Evolutionary conservation across 2,113 vertebrate species (phyloP), one percentile per base, ranked within the genome.

Genomic region (Xiphophorus hellerii): DNA sequence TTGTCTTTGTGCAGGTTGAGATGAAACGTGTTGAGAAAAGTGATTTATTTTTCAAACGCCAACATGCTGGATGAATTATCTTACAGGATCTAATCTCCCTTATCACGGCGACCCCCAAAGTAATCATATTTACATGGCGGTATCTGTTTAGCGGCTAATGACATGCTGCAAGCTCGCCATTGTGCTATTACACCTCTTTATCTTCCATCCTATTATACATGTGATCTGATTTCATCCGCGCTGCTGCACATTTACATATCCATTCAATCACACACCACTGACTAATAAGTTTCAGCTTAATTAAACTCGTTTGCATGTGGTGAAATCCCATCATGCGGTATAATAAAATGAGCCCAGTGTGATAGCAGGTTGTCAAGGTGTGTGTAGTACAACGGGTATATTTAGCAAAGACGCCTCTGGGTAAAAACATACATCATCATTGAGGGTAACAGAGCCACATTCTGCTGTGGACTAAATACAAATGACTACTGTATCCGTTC

Each of bases 321-420:
- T 78, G 73, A 76, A 82, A 71, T 87, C 80, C 67, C 78, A 67
- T 83, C 84, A 82, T 82, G 89, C 85, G 27, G 80, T 69, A 76
- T 71, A 82, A 89, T 84, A 81, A 81, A 48, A 88, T 79, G 80
- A 84, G 77, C 78, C 73, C 78, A 25, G 80, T 76, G 87, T 76
- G 83, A 82, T 80, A 62, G 71, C 89, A 85, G 83, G 73, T 87
- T 78, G 83, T 82, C 81, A 74, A 90, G 83, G 89, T 85, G 84
- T 62, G 73, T 80, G 80, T 85, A 20, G 51, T 76, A 54, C 76
- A 66, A 39, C 27, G 51, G 76, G 76, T 87, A 78, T 82, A 85
- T 88, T 85, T 85, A 85, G 80, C 71, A 48, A 37, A 27, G 62
- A 58, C 8, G 82, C 86, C 80, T 51, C 73, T 66, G 80, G 82